phyloP scores from a whole-genome alignment of 2,797 vertebrate genomes.

The Helarctos malayanus region DNA sequence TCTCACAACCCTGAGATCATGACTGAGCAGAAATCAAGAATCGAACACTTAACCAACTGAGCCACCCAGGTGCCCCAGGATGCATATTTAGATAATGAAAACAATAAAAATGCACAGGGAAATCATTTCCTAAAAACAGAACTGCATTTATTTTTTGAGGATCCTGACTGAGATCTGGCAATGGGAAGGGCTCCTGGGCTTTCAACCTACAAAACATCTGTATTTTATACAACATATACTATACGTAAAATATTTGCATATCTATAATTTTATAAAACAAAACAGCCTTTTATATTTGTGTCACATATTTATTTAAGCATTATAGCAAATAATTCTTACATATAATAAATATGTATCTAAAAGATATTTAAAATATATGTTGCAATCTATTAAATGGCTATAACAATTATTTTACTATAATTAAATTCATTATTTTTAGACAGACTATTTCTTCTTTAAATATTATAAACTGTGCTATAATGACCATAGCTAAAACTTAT shows the following conservation, averaged over 20 bases:
- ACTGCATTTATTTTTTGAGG: not conserved
- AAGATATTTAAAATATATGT: not conserved
- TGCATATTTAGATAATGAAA: not conserved
- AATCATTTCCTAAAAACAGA: not conserved
- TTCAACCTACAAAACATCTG: not conserved
- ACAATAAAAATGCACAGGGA: not conserved
- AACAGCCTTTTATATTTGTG: not conserved
- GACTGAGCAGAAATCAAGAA: not conserved
- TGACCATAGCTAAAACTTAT: not conserved
- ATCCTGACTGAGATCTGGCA: not conserved
- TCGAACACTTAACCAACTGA: not conserved
- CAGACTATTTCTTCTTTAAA: not conserved
- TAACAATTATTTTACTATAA: not conserved
- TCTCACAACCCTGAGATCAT: not conserved
- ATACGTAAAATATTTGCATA: not conserved
- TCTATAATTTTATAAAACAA: not conserved
- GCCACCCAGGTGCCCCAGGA: not conserved
- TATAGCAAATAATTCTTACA: not conserved
- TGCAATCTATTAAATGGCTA: not conserved
- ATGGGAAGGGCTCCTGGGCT: not conserved
- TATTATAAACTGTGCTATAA: not conserved
- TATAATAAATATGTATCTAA: not conserved
- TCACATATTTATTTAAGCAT: not conserved
- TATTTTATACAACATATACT: not conserved
- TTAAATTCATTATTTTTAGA: not conserved